A percentile compares a stretch with the other conserved stretches of the same genome.
Conservation (phyloP, 2,113 vertebrate species). For the Ammospiza nelsoni region DNA sequence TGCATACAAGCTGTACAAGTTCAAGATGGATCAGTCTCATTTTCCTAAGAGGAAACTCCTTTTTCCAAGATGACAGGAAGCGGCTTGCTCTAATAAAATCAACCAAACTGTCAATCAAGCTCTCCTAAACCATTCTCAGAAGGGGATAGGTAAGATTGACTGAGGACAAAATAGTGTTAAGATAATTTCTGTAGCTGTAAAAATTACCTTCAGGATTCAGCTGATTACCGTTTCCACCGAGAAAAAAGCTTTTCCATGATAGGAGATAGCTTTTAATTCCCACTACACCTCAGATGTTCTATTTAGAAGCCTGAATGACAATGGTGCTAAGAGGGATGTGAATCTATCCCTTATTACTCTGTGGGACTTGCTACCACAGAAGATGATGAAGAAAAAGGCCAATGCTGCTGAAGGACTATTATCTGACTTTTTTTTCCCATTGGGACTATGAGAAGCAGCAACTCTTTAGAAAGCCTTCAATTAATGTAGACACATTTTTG, state of each 20-base stretch:
- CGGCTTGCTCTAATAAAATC: neutral
- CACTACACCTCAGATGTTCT: neutral
- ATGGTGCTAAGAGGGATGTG: neutral
- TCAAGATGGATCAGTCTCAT: neutral
- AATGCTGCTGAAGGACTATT: neutral
- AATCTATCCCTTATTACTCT: neutral
- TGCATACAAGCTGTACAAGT: neutral
- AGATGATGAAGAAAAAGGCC: neutral
- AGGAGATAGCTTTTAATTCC: neutral
- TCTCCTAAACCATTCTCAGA: neutral
- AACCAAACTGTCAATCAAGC: neutral
- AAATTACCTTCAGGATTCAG: neutral
- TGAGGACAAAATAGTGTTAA: neutral
- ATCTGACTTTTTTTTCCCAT: neutral
- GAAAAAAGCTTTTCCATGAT: neutral
- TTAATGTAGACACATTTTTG: neutral
- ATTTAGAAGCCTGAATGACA: neutral
- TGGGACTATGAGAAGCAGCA: neutral
- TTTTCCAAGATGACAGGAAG: neutral
- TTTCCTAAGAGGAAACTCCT: neutral
- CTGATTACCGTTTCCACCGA: neutral
- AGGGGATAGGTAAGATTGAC: neutral
- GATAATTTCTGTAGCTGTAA: neutral
- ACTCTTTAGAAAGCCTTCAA: neutral
- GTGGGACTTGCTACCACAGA: neutral